Evolutionary conservation across 2,888 invertebrate species (phyloP).

Genomic region (Drosophila mulleri): DNA sequence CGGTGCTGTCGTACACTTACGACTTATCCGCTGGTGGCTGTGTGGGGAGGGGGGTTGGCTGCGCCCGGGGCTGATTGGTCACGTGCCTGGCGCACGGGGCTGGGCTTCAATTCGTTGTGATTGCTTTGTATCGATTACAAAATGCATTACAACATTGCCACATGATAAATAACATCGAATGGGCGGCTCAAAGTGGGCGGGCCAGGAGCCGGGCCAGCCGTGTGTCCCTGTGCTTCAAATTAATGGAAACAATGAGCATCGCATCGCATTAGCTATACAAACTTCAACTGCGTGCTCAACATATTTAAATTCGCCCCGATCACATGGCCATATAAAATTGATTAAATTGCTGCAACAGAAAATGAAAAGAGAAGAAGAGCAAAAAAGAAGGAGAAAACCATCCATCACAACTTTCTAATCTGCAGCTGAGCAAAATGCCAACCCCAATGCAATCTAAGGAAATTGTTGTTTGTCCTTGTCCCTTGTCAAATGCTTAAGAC

Average conservation of each 20-base stretch:
- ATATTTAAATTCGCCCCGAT: conserved; percentile 10
- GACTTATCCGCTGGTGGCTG: conserved; percentile 19
- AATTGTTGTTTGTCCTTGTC: not conserved
- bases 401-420: conserved; percentile 1
- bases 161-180: conserved; percentile 75
- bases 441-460: not conserved
- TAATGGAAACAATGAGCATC: conserved; percentile 46
- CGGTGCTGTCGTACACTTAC: conserved; percentile 22
- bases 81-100: conserved; percentile 60
- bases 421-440: not conserved
- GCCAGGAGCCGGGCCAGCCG: not conserved
- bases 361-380: too few relatives aligned
- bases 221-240: conserved; percentile 36
- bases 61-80: conserved; percentile 62
- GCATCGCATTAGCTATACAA: conserved; percentile 7
- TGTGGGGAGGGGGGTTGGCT: not conserved
- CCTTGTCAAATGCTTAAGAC: not conserved
- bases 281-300: conserved; percentile 10
- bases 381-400: not conserved
- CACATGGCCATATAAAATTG: conserved; percentile 14
- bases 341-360: not conserved
- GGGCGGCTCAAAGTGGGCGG: conserved; percentile 29
- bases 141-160: conserved; percentile 79
- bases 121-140: conserved; percentile 83
- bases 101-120: conserved; percentile 70